Conservation (phyloP, 2,797 vertebrate species). For the Aselliscus stoliczkanus region DNA sequence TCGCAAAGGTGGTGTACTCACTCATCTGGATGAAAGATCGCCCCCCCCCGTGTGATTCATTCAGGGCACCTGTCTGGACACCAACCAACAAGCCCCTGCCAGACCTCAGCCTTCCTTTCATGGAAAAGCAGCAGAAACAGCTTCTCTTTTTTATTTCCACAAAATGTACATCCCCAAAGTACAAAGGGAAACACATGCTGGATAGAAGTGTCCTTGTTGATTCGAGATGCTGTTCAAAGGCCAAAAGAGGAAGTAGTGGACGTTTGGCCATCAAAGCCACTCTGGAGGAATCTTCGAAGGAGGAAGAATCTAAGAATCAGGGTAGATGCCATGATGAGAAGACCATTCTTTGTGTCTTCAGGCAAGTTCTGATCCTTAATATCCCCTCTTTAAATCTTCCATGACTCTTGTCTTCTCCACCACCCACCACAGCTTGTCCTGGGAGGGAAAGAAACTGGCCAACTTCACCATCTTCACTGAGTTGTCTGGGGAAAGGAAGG, state of each 20-base stretch:
- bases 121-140: slow-evolving; percentile 12
- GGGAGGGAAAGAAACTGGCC: not conserved
- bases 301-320: not conserved
- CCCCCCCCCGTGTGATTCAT: not conserved
- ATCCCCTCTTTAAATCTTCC: not conserved
- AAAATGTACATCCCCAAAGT: not conserved
- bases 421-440: not conserved
- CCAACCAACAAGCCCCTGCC: not conserved
- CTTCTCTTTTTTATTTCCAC: slow-evolving; percentile 41
- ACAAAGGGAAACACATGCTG: not conserved
- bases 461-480: not conserved
- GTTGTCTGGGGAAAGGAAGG: not conserved
- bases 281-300: not conserved
- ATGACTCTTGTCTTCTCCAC: fast-evolving
- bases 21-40: not conserved
- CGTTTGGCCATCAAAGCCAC: fast-evolving
- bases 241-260: slow-evolving; percentile 44
- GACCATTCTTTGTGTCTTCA: not conserved
- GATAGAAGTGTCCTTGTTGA: not conserved
- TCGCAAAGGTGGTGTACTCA: not conserved
- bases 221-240: fast-evolving
- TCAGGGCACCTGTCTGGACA: not conserved
- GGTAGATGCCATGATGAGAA: not conserved
- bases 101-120: slow-evolving; percentile 28
- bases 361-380: not conserved